These are phyloP conservation scores for Mesoligia furuncula DNA, from an alignment of 2,888 invertebrate genomes.

Conservation along the genomic window DNA sequence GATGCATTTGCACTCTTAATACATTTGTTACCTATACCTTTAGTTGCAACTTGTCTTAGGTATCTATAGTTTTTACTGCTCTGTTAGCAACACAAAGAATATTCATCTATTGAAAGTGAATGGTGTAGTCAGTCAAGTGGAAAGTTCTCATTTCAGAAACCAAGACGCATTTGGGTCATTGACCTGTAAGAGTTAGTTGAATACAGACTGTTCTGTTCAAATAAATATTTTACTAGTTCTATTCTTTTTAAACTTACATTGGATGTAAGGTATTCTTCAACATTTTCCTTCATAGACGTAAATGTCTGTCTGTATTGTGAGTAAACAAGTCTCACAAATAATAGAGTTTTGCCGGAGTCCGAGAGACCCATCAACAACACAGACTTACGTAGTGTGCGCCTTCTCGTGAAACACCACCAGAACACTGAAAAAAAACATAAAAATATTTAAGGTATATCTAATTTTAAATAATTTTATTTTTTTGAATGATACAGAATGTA, in stretches of 20 bases:
- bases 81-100: slow-evolving; percentile 13
- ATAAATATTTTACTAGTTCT: neutral
- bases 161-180: slow-evolving; percentile 25
- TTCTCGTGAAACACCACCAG: slow-evolving; percentile 91
- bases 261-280: slow-evolving; percentile 91
- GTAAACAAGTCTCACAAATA: slow-evolving; percentile 95
- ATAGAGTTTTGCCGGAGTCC: slow-evolving; percentile 97
- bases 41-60: neutral
- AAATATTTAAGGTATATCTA: neutral
- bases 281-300: slow-evolving; percentile 97
- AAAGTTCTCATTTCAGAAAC: slow-evolving; percentile 21
- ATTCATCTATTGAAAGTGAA: slow-evolving; percentile 28
- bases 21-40: neutral
- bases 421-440: slow-evolving; percentile 87
- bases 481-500: no score
- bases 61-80: neutral
- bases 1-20: neutral
- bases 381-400: slow-evolving; percentile 90
- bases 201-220: neutral
- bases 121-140: slow-evolving; percentile 28
- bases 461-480: neutral
- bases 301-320: slow-evolving; percentile 94
- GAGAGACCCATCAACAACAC: slow-evolving; percentile 96
- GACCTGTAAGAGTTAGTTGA: neutral
- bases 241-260: slow-evolving; percentile 89